These are phyloP conservation scores for Paradoxurus hermaphroditus DNA, from an alignment of 2,113 vertebrate genomes.

Conservation along the genomic window DNA sequence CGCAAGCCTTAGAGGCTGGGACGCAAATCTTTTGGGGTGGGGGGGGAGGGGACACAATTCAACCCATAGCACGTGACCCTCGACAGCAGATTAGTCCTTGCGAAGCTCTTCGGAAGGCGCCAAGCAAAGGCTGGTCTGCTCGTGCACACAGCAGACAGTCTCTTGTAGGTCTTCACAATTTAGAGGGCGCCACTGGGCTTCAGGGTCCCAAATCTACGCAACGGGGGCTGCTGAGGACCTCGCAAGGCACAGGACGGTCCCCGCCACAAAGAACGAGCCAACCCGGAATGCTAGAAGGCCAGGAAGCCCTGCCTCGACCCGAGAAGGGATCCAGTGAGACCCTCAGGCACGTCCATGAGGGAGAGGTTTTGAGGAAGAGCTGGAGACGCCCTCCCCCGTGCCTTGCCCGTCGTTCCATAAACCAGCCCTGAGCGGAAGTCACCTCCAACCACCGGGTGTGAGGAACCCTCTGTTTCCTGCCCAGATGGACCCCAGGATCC, in stretches of 20 bases:
- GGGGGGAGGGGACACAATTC: not conserved
- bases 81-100: too few relatives aligned
- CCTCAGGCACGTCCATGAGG: not conserved
- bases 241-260: fast-evolving
- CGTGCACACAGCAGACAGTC: not conserved
- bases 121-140: not conserved
- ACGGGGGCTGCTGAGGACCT: not conserved
- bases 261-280: fast-evolving
- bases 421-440: fast-evolving
- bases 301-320: not conserved
- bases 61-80: fast-evolving
- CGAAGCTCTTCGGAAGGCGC: fast-evolving
- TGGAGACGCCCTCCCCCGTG: too few relatives aligned
- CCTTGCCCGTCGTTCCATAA: not conserved
- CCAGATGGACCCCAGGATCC: not conserved
- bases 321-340: not conserved
- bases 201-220: not conserved
- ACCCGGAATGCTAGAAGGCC: not conserved
- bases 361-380: too few relatives aligned
- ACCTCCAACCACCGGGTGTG: not conserved
- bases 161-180: not conserved
- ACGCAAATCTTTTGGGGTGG: not conserved
- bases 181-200: not conserved
- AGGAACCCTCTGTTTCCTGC: not conserved
- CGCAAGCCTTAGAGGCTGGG: not conserved